Percentiles rank a stretch among this genome's conserved stretches.
These are phyloP conservation scores for Myathropa florea DNA, from an alignment of 2,888 invertebrate genomes.

Conservation along the genomic window DNA sequence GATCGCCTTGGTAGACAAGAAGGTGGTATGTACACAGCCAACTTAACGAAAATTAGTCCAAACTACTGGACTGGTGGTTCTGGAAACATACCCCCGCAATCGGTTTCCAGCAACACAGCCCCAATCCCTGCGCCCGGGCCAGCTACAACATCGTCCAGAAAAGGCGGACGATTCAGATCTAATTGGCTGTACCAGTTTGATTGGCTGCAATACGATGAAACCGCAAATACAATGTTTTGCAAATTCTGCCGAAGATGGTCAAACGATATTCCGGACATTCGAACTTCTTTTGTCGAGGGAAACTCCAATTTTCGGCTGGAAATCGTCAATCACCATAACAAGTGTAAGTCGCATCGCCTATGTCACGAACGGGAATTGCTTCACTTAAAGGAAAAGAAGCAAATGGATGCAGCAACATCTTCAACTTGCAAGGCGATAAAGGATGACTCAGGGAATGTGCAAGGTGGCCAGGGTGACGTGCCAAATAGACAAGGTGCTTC, in stretches of 20 bases:
- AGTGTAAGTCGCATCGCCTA: slow-evolving; percentile 88
- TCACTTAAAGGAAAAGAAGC: slow-evolving; percentile 72
- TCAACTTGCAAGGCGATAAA: slow-evolving; percentile 1
- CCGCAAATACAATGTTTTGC: slow-evolving; percentile 87
- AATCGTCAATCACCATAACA: slow-evolving; percentile 90
- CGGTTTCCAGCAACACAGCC: slow-evolving; percentile 34
- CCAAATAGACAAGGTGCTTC: slow-evolving; percentile 19
- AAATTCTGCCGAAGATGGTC: slow-evolving; percentile 89
- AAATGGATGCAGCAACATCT: slow-evolving; percentile 12
- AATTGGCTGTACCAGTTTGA: slow-evolving; percentile 86
- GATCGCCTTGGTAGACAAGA: slow-evolving; percentile 62
- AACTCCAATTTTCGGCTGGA: slow-evolving; percentile 89
- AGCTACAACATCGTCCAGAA: slow-evolving; percentile 80
- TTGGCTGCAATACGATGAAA: slow-evolving; percentile 88
- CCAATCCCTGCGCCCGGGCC: slow-evolving; percentile 80
- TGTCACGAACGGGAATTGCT: slow-evolving; percentile 83
- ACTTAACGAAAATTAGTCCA: slow-evolving; percentile 79
- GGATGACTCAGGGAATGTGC: neutral
- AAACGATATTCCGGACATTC: slow-evolving; percentile 85
- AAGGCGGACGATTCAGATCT: slow-evolving; percentile 85
- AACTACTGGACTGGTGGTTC: slow-evolving; percentile 74
- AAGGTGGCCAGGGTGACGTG: slow-evolving; percentile 1
- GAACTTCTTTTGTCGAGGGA: slow-evolving; percentile 90
- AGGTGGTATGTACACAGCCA: slow-evolving; percentile 72
- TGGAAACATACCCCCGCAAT: slow-evolving; percentile 32